Base-by-base conservation (phyloP, 2,888 invertebrate genomes). In the Pantelozetes paolii region DNA sequence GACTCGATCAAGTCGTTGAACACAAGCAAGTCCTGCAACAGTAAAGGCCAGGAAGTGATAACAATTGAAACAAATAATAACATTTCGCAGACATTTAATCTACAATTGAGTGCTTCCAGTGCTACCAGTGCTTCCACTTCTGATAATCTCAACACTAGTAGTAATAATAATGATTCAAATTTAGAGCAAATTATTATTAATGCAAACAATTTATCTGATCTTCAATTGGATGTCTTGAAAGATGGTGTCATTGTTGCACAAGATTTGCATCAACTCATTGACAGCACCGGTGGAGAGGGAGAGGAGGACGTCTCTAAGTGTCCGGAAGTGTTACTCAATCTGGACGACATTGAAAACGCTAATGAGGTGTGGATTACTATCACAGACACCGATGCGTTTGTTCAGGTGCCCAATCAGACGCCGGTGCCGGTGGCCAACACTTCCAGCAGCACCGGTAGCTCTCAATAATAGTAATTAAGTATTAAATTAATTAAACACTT, bases 311-410 rank as follows among this genome's bases (percentile, higher is more conserved):
- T 11, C 36, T 23, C 28, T 8, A 59, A 28, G 2, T 15, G 26
- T 15, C 28, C 20, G 20, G 69, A 69, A 69, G 69, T 69, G 13
- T 26, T 69, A 11, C 45, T 69, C 18, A 42, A 69, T 69, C 26
- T 69, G 42, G 69, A 69, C 45, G 69, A 69, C 45, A 69, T 69
- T 26, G 69, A 42, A 18, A 69, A 69, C 18, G 69, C 42, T 6
- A 69, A 69, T 26, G 69, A 69, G 40, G 69, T 69, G 2, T 69
- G 69, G 69, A 69, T 69, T 13, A 69, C 69, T 13, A 45, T 69
- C 6, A 69, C 69, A 1, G 69, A 69, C 20, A 40, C 69, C 15
- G 45, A 40, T 45, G 69, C 69, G 18, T 69, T 42, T 23, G 45
- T 69, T 42, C 69, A 69, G 36, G 45, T 69, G 69, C 69, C 69